Evolutionary conservation across 2,113 vertebrate genomes (phyloP).

Genomic region (Glaucomys volans): DNA sequence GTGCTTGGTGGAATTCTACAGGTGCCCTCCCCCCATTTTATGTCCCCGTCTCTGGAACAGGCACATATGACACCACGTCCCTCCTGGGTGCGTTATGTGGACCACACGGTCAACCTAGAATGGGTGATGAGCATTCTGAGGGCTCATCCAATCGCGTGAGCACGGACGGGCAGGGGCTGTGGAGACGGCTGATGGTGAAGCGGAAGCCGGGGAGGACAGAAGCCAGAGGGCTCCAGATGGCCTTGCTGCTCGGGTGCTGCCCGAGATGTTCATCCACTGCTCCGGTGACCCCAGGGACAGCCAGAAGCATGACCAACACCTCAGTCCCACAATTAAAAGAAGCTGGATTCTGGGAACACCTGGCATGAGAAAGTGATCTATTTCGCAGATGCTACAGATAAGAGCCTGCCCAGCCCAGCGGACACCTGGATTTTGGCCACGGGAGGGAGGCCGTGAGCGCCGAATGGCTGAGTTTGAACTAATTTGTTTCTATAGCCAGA

Average conservation of each 20-base stretch:
- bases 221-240: accelerated
- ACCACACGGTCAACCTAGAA: neutral
- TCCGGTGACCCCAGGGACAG: neutral
- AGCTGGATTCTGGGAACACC: neutral
- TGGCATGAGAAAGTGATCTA: neutral
- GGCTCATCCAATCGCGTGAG: neutral
- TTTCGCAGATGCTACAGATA: neutral
- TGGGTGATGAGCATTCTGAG: neutral
- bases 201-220: no score
- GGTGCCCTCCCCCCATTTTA: accelerated
- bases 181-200: neutral
- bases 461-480: neutral
- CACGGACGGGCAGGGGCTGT: neutral
- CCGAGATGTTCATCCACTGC: neutral
- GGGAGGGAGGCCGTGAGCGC: neutral
- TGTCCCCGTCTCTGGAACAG: neutral
- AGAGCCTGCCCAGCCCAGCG: no score
- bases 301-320: neutral
- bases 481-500: neutral
- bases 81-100: neutral
- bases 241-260: neutral
- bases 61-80: accelerated
- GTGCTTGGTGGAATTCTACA: neutral
- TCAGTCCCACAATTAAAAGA: neutral
- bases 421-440: neutral